Evolutionary conservation across 2,888 invertebrate genomes (phyloP).

Genomic region (Drosophila differens): DNA sequence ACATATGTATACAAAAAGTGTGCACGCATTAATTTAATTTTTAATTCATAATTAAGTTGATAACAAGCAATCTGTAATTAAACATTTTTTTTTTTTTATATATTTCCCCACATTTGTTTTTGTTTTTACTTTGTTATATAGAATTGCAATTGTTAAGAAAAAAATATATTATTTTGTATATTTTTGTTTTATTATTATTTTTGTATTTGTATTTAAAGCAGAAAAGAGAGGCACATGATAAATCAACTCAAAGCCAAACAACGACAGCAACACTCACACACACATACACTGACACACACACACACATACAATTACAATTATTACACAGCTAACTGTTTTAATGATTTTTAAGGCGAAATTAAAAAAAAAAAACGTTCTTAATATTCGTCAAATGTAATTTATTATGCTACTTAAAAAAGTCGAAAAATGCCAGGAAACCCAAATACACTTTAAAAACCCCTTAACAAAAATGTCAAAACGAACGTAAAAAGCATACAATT

Average conservation of each 20-base stretch:
- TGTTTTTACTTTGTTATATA: constrained; percentile 56
- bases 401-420: constrained; percentile 54
- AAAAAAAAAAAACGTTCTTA: constrained; percentile 39
- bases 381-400: constrained; percentile 56
- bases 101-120: constrained; percentile 40
- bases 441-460: constrained; percentile 11
- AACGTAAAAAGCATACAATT: constrained; percentile 42
- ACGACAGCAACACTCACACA: constrained; percentile 40
- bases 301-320: constrained; percentile 12
- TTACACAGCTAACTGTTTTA: constrained; percentile 60
- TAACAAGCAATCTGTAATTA: constrained; percentile 49
- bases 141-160: constrained; percentile 42
- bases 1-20: constrained; percentile 1
- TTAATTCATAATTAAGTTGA: constrained; percentile 34
- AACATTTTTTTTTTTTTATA: constrained; percentile 5
- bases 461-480: constrained; percentile 38
- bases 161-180: constrained; percentile 18
- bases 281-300: background rate
- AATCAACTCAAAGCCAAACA: constrained; percentile 48
- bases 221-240: constrained; percentile 58
- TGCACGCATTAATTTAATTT: constrained; percentile 13
- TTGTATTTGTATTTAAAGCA: constrained; percentile 37
- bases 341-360: constrained; percentile 40
- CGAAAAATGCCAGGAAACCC: constrained; percentile 18
- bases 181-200: constrained; percentile 38